These are phyloP conservation scores for Marronus borbonicus DNA, from an alignment of 2,888 invertebrate species.

Conservation along the genomic window DNA sequence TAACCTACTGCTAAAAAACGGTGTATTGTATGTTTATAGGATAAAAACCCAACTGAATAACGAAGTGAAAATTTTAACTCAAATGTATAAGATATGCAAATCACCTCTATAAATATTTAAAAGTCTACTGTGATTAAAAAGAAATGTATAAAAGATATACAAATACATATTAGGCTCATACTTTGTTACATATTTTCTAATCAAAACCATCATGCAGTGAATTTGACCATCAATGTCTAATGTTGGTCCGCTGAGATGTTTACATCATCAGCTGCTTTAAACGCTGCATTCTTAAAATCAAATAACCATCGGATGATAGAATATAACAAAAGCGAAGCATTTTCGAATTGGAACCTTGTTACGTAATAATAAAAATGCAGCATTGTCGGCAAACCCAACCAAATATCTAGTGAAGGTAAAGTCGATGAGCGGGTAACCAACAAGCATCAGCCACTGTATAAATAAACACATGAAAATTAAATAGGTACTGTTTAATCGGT, in stretches of 20 bases:
- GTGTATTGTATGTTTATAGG: background rate
- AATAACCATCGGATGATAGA: background rate
- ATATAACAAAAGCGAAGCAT: background rate
- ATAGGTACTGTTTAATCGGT: constrained; percentile 71
- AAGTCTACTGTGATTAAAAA: constrained; percentile 41
- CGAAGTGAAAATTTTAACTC: background rate
- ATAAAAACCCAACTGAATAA: background rate
- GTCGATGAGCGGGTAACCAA: constrained; percentile 72
- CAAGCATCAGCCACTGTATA: constrained; percentile 72
- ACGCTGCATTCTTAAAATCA: constrained; percentile 61
- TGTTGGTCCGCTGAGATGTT: constrained; percentile 70
- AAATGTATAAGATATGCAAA: background rate
- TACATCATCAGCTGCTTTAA: constrained; percentile 70
- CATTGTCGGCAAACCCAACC: constrained; percentile 68
- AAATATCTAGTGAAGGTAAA: constrained; percentile 72
- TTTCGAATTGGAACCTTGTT: background rate
- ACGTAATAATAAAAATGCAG: constrained; percentile 61
- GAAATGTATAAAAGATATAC: constrained; percentile 9
- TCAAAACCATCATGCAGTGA: constrained; percentile 57
- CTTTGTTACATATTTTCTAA: constrained; percentile 55
- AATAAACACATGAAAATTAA: constrained; percentile 71
- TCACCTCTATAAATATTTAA: constrained; percentile 1
- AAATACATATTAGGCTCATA: constrained; percentile 12
- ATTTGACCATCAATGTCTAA: constrained; percentile 69
- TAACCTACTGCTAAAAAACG: background rate